These are phyloP conservation scores for Coenonympha glycerion DNA, from an alignment of 2,888 invertebrate genomes.

Conservation along the genomic window DNA sequence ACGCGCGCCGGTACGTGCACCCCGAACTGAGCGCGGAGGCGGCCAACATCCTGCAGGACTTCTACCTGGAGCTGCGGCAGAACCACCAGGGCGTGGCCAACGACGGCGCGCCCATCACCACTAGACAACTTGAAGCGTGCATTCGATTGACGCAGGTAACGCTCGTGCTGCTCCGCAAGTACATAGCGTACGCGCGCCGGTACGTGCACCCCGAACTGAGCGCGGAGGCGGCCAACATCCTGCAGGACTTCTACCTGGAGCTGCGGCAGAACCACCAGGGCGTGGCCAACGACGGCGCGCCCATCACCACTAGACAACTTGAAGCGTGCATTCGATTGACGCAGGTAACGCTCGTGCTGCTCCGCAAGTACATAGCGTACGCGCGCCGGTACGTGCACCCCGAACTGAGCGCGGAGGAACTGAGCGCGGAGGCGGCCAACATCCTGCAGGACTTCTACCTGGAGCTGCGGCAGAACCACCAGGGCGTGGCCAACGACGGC, in stretches of 20 bases:
- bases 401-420: slow-evolving; percentile 79
- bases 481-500: slow-evolving; percentile 78
- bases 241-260: slow-evolving; percentile 88
- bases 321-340: slow-evolving; percentile 92
- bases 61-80: slow-evolving; percentile 86
- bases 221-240: slow-evolving; percentile 79
- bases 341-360: slow-evolving; percentile 81
- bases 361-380: slow-evolving; percentile 94
- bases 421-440: slow-evolving; percentile 83
- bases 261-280: slow-evolving; percentile 81
- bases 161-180: slow-evolving; percentile 86
- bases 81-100: slow-evolving; percentile 79
- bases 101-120: slow-evolving; percentile 85
- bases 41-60: slow-evolving; percentile 81
- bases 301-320: slow-evolving; percentile 90
- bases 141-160: slow-evolving; percentile 88
- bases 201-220: slow-evolving; percentile 89
- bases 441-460: slow-evolving; percentile 87
- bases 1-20: slow-evolving; percentile 90
- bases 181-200: slow-evolving; percentile 92
- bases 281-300: slow-evolving; percentile 79
- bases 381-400: slow-evolving; percentile 92
- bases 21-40: slow-evolving; percentile 86
- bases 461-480: slow-evolving; percentile 81
- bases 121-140: slow-evolving; percentile 91